These are phyloP conservation scores for Chromobotia macracanthus DNA, from an alignment of 2,797 vertebrate species.

Conservation along the genomic window DNA sequence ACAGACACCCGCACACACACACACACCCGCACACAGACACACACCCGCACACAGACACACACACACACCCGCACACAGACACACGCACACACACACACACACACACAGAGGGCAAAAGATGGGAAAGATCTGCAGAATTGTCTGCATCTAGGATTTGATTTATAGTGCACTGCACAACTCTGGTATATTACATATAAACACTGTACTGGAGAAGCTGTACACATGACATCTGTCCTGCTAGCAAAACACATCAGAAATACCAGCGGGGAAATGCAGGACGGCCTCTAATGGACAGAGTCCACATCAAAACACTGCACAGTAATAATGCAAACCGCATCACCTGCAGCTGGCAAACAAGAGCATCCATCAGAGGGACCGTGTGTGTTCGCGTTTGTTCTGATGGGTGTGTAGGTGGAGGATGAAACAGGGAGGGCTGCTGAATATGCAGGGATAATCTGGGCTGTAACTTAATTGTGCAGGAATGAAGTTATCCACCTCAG, in stretches of 20 bases:
- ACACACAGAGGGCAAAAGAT: constrained; percentile 62
- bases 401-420: constrained; percentile 58
- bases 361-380: constrained; percentile 39
- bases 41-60: constrained; percentile 37
- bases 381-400: constrained; percentile 41
- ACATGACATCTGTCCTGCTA: constrained; percentile 71
- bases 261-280: background rate
- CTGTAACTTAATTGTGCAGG: constrained; percentile 70
- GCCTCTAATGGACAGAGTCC: constrained; percentile 4
- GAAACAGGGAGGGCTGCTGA: constrained; percentile 58
- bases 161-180: constrained; percentile 86
- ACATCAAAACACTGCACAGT: constrained; percentile 1
- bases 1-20: constrained; percentile 51
- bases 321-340: background rate
- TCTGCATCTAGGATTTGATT: constrained; percentile 79
- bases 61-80: too few relatives aligned
- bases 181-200: constrained; percentile 88
- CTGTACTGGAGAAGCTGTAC: constrained; percentile 82
- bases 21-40: constrained; percentile 63
- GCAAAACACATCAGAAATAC: constrained; percentile 49
- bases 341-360: constrained; percentile 56
- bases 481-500: constrained; percentile 68
- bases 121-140: constrained; percentile 76
- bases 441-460: constrained; percentile 70
- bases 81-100: constrained; percentile 38